These are phyloP conservation scores for Eurytoma adleriae DNA, from an alignment of 2,888 invertebrate genomes.

Conservation along the genomic window DNA sequence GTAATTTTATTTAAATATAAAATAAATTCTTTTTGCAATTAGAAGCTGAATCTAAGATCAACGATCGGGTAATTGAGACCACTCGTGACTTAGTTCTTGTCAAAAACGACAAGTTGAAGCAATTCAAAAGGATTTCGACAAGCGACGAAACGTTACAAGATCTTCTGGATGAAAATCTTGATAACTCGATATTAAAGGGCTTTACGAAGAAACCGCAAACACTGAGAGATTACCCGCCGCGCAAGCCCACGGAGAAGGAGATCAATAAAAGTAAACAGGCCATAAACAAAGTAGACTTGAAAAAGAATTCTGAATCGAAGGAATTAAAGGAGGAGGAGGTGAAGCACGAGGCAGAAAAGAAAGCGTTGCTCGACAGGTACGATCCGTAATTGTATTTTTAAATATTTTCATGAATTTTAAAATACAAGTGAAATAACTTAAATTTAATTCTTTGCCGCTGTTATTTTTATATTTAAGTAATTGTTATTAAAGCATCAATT, in stretches of 20 bases:
- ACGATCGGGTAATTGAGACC: conserved; percentile 61
- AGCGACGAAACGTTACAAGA: conserved; percentile 61
- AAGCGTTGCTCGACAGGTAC: conserved; percentile 68
- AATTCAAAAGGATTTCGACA: conserved; percentile 52
- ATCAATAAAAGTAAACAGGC: background rate
- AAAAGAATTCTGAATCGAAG: conserved; percentile 13
- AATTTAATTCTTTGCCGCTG: background rate
- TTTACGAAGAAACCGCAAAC: conserved; percentile 64
- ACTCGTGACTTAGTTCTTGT: conserved; percentile 62
- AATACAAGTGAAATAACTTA: background rate
- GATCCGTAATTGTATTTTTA: background rate
- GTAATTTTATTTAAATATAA: background rate
- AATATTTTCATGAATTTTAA: background rate
- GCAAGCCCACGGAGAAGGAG: conserved; percentile 64
- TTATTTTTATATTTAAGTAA: background rate
- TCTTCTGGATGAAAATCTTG: conserved; percentile 62
- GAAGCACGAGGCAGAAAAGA: conserved; percentile 72
- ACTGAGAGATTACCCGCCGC: conserved; percentile 59
- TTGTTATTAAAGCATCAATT: no score
- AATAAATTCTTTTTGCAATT: background rate
- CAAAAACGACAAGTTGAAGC: conserved; percentile 35
- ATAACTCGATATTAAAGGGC: conserved; percentile 62
- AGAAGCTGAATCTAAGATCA: conserved; percentile 52
- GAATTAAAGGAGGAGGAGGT: conserved; percentile 72
- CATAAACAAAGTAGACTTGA: conserved; percentile 46